A percentile compares a stretch with the other conserved stretches of the same genome.
phyloP scores from a whole-genome alignment of 2,113 vertebrate genomes.

The Megalops atlanticus region DNA sequence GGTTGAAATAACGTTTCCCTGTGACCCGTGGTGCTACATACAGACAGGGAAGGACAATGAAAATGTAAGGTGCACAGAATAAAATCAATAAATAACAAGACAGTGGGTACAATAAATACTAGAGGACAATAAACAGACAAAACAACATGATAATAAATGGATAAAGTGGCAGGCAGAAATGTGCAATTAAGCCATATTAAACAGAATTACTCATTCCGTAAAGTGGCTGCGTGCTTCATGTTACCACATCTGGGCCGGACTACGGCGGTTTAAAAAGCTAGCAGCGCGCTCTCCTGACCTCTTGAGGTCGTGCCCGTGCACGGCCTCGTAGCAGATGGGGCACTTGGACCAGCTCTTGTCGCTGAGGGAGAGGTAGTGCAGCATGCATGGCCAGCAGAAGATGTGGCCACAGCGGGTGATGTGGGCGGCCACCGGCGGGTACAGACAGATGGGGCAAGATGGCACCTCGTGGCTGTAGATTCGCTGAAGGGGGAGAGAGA shows the following conservation, averaged over 20 bases:
- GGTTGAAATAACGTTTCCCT: too few relatives aligned
- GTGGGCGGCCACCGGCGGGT: slow-evolving; percentile 91
- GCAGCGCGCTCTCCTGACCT: slow-evolving; percentile 73
- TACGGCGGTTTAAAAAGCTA: background rate
- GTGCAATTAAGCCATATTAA: too few relatives aligned
- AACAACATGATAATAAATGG: too few relatives aligned
- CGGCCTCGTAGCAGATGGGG: slow-evolving; percentile 94
- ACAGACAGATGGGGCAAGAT: slow-evolving; percentile 97
- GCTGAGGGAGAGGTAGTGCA: slow-evolving; percentile 93
- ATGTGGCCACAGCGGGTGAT: slow-evolving; percentile 97
- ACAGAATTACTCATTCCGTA: too few relatives aligned
- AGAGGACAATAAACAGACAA: too few relatives aligned
- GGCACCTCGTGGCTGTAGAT: slow-evolving; percentile 98
- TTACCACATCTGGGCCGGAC: background rate
- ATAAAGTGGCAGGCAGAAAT: too few relatives aligned
- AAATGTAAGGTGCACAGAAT: too few relatives aligned
- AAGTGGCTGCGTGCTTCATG: too few relatives aligned
- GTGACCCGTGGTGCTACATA: too few relatives aligned
- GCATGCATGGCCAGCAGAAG: slow-evolving; percentile 97
- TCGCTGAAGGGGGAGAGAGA: slow-evolving; percentile 69
- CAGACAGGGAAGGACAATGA: too few relatives aligned
- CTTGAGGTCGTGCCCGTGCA: slow-evolving; percentile 90
- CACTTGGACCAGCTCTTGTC: slow-evolving; percentile 97
- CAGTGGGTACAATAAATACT: too few relatives aligned
- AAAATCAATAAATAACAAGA: too few relatives aligned